Evolutionary conservation across 2,888 invertebrate species (phyloP).

Genomic region (Alsophila aescularia): DNA sequence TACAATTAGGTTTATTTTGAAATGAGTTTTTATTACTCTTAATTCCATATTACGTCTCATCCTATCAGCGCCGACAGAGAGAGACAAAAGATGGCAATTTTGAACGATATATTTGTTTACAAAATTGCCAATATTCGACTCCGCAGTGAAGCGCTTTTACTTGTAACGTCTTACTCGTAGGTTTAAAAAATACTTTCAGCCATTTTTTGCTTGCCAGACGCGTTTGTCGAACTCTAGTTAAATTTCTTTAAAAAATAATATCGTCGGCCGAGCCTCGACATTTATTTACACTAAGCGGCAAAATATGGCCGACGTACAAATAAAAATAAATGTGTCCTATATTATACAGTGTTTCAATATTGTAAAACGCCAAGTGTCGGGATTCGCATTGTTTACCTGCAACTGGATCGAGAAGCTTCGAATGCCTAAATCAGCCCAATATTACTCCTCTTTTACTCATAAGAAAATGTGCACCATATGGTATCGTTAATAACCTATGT

Average conservation of each 20-base stretch:
- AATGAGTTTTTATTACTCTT: slow-evolving; percentile 26
- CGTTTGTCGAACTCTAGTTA: slow-evolving; percentile 36
- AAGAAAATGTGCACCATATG: slow-evolving; percentile 11
- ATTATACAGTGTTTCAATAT: slow-evolving; percentile 47
- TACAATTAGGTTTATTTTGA: slow-evolving; percentile 25
- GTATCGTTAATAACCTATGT: slow-evolving; percentile 13
- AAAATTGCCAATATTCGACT: slow-evolving; percentile 32
- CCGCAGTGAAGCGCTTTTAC: slow-evolving; percentile 28
- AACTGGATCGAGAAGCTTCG: background rate
- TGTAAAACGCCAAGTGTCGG: slow-evolving; percentile 16
- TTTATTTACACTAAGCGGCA: slow-evolving; percentile 55
- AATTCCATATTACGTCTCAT: slow-evolving; percentile 36
- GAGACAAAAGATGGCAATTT: slow-evolving; percentile 38
- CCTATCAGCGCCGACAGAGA: slow-evolving; percentile 35
- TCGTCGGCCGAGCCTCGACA: slow-evolving; percentile 44
- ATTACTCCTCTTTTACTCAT: slow-evolving; percentile 1
- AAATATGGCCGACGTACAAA: slow-evolving; percentile 36
- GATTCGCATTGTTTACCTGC: background rate
- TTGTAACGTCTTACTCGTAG: slow-evolving; percentile 33
- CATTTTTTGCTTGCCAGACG: slow-evolving; percentile 40
- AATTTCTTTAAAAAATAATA: slow-evolving; percentile 41
- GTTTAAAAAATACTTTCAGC: slow-evolving; percentile 38
- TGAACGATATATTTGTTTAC: slow-evolving; percentile 18
- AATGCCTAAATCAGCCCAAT: slow-evolving; percentile 6
- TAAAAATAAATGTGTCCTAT: slow-evolving; percentile 38